A percentile compares a stretch with the other conserved stretches of the same genome.
Evolutionary conservation across 2,797 vertebrate genomes (phyloP).

Genomic region (Otolemur crassicaudatus): DNA sequence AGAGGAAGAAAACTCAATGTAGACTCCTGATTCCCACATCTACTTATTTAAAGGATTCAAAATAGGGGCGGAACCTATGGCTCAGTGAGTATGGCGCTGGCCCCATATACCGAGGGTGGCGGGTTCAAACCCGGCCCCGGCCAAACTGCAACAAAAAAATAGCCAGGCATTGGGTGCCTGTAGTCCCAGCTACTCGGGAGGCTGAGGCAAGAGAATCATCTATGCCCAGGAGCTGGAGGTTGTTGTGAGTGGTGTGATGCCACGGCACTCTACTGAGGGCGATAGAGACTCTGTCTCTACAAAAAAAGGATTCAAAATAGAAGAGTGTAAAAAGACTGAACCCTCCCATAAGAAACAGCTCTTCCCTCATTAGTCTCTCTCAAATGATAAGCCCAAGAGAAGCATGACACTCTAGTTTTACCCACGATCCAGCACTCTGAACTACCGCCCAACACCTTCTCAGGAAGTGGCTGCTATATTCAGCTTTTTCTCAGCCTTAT

Average conservation of each 20-base stretch:
- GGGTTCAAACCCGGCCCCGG: no score
- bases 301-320: neutral
- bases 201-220: no score
- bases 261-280: no score
- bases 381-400: neutral
- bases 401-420: neutral
- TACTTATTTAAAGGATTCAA: conserved; percentile 34
- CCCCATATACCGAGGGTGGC: no score
- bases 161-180: no score
- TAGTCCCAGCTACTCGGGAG: no score
- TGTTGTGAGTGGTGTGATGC: no score
- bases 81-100: no score
- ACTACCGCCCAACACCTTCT: neutral
- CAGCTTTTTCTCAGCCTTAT: neutral
- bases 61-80: neutral
- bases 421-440: neutral
- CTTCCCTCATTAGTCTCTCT: neutral
- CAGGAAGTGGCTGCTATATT: neutral
- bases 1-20: neutral
- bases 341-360: neutral
- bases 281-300: no score
- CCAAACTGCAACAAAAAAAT: no score
- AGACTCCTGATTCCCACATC: neutral
- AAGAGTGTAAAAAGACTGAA: conserved; percentile 44
- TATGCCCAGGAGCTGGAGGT: no score